Evolutionary conservation across 37 sponge, comb jelly and placozoan species (phyloP).

Genomic region (Halichondria panicea): DNA sequence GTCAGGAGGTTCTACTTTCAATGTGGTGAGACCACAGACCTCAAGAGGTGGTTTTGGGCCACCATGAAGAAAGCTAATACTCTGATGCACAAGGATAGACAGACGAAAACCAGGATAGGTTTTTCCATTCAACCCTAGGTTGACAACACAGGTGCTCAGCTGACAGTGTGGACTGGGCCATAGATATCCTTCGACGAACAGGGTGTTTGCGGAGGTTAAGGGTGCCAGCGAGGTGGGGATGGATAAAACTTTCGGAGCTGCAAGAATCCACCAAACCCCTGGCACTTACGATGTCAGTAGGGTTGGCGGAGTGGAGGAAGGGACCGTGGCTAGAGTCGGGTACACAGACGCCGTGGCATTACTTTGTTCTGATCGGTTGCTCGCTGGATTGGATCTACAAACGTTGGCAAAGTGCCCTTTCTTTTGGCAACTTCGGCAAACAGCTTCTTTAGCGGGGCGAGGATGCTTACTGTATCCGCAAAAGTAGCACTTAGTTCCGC

Average conservation of each 20-base stretch:
- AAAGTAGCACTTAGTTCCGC: conserved; percentile 10
- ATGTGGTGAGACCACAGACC: conserved; percentile 1
- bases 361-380: background rate
- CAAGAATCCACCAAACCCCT: background rate
- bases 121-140: background rate
- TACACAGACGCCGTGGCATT: background rate
- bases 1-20: conserved; percentile 1
- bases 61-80: background rate
- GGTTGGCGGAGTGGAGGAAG: background rate
- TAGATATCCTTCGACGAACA: background rate
- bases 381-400: conserved; percentile 1
- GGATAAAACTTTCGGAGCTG: conserved; percentile 3
- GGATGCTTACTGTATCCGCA: conserved; percentile 26
- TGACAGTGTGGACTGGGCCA: background rate
- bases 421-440: background rate
- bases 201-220: background rate
- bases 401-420: conserved; percentile 29
- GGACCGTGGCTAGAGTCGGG: background rate
- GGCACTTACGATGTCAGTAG: background rate
- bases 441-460: background rate
- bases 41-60: background rate
- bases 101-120: background rate
- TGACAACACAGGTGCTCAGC: background rate
- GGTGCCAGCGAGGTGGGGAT: background rate
- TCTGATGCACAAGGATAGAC: background rate